A percentile compares a stretch with the other conserved stretches of the same genome.
phyloP scores from a whole-genome alignment of 2,797 vertebrate species.

The Pelodytes ibericus region DNA sequence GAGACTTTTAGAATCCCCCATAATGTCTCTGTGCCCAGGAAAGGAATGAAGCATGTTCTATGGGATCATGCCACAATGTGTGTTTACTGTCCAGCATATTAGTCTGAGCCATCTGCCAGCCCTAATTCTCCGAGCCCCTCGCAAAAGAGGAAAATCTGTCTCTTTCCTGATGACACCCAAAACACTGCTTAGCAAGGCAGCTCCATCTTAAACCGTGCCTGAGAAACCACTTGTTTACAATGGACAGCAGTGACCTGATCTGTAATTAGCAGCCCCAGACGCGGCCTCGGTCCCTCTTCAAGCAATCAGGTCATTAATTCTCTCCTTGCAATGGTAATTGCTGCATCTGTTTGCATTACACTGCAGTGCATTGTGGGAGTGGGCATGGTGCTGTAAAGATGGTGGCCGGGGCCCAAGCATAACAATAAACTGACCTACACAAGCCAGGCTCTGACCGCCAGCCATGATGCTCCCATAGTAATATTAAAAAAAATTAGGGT shows the following conservation, averaged over 20 bases:
- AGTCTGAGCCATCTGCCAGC: too few relatives aligned
- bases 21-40: too few relatives aligned
- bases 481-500: too few relatives aligned
- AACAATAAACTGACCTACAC: too few relatives aligned
- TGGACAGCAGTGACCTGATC: conserved; percentile 67
- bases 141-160: background rate
- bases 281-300: conserved; percentile 59
- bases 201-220: conserved; percentile 33
- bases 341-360: conserved; percentile 55
- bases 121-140: too few relatives aligned
- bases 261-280: conserved; percentile 66
- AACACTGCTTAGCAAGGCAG: background rate
- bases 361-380: background rate
- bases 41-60: too few relatives aligned
- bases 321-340: conserved; percentile 65
- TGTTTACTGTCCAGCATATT: too few relatives aligned
- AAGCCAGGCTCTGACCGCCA: too few relatives aligned
- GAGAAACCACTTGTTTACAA: conserved; percentile 65
- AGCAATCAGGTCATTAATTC: conserved; percentile 67
- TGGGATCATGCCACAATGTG: too few relatives aligned
- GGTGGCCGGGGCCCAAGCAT: background rate
- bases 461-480: too few relatives aligned
- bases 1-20: too few relatives aligned
- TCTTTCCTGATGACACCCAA: background rate
- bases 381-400: background rate